Conservation (phyloP, 2,113 vertebrate species). For the Erythrocercus mccallii region DNA sequence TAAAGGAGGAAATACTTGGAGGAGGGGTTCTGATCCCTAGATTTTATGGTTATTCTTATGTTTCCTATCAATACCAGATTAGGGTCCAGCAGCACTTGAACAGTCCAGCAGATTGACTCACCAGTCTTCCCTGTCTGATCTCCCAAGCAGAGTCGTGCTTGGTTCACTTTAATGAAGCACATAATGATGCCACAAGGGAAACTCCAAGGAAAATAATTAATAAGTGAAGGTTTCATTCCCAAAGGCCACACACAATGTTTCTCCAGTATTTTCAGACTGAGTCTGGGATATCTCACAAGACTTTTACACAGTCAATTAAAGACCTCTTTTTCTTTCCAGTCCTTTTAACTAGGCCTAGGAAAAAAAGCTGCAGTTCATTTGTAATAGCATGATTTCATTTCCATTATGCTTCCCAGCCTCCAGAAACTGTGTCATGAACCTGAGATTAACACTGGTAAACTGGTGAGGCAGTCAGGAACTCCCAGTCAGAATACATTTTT, state of each 20-base stretch:
- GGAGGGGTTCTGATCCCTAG: background rate
- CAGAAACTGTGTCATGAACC: background rate
- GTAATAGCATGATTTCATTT: background rate
- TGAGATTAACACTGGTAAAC: background rate
- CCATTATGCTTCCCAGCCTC: background rate
- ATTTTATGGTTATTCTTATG: background rate
- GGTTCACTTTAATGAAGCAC: constrained; percentile 9
- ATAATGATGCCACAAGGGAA: constrained; percentile 46
- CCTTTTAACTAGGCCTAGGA: background rate
- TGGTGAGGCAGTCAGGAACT: background rate
- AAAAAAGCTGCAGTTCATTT: constrained; percentile 6
- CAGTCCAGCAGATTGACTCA: background rate
- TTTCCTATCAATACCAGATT: background rate
- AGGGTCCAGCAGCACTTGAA: background rate
- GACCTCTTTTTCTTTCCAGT: background rate
- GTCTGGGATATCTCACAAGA: constrained; percentile 8
- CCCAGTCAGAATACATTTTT: background rate
- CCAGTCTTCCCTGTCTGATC: background rate
- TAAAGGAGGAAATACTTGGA: background rate
- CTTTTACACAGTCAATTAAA: background rate
- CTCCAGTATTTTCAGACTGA: background rate
- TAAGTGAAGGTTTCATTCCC: constrained; percentile 1
- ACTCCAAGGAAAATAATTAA: constrained; percentile 34
- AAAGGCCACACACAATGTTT: background rate
- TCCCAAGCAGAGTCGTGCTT: background rate